phyloP scores from a whole-genome alignment of 2,797 vertebrate genomes.

The Mormyrops boulengeri region DNA sequence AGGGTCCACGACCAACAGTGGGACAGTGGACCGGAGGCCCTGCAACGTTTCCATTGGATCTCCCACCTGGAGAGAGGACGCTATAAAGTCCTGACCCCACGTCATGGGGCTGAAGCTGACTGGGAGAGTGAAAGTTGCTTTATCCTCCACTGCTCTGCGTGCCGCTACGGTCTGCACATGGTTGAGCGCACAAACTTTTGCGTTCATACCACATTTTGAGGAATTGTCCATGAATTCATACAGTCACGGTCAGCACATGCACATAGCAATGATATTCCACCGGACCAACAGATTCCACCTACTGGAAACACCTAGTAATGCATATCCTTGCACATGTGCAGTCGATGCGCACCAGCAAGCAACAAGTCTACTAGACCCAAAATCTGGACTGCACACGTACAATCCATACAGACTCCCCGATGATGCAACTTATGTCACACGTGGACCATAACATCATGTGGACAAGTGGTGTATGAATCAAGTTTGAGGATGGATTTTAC shows the following conservation, averaged over 20 bases:
- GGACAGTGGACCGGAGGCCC: background rate
- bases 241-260: background rate
- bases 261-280: background rate
- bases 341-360: background rate
- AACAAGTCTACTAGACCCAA: background rate
- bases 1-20: slow-evolving; percentile 34
- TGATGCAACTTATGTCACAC: background rate
- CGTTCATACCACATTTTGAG: background rate
- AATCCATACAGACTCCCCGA: background rate
- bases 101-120: background rate
- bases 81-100: background rate
- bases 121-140: background rate
- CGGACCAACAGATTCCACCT: background rate
- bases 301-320: background rate
- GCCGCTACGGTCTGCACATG: background rate
- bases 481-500: background rate
- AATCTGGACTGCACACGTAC: background rate
- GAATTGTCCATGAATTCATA: background rate
- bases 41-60: slow-evolving; percentile 27
- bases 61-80: background rate
- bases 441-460: background rate
- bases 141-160: background rate
- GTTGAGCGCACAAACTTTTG: background rate
- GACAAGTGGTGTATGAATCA: background rate
- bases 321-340: background rate